Base-by-base conservation (phyloP, 2,113 vertebrate species). In the Engystomops pustulosus region DNA sequence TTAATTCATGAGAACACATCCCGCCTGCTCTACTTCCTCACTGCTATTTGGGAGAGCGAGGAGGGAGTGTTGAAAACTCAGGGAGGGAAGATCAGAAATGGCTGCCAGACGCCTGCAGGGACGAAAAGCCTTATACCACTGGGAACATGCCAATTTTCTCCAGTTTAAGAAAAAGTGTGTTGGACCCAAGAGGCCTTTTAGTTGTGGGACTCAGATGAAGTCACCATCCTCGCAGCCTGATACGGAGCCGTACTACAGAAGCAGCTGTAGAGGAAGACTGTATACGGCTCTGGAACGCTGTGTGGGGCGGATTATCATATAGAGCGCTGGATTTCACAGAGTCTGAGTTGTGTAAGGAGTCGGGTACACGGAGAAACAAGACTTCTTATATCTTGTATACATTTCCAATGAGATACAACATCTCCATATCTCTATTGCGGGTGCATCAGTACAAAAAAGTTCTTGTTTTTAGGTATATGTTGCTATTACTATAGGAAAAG, bases 111-210 rank as follows among this genome's bases (percentile, higher is more conserved):
- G 88, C 88, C 82, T 88, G 86, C 89, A 93, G 94, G 89, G 89
- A 93, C 87, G 90, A 92, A 92, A 89, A 91, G 87, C 65, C 74
- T 87, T 89, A 86, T 87, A 86, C 91, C 90, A 90, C 89, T 88
- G 88, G 90, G 90, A 93, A 91, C 87, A 89, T 86, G 91, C 90
- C 90, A 87, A 91, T 90, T 90, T 93, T 92, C 83, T 90, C 90
- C 87, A 90, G 85, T 87, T 90, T 90, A 87, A 91, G 87, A 86
- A 90, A 80, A 92, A 93, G 83, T 67, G 58, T 70, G 85, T 86
- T 80, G 89, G 51, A 72, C 80, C 80, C 88, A 86, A 90, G 86
- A 90, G 88, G 86, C 87, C 86, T 88, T 93, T 90, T 85, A 79
- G 51, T 20, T 76, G 25, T 27, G 0, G 65, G 69, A 79, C 75